phyloP scores from a whole-genome alignment of 2,797 vertebrate species.

The Coccyzus lansbergi region DNA sequence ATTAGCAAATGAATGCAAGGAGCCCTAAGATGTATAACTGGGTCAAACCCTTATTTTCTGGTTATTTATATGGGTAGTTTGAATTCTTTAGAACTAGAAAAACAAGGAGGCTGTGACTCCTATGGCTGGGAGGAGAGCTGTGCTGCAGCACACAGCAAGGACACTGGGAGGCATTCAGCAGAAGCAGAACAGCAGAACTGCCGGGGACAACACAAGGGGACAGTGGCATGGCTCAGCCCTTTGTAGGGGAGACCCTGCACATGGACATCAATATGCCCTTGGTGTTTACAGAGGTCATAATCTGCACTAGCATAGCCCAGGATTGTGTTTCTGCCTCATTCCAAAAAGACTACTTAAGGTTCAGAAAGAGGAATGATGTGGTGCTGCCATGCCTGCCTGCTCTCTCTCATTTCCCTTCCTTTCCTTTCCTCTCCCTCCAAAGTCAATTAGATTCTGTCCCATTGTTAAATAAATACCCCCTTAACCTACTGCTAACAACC shows the following conservation, averaged over 20 bases:
- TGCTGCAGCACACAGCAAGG: neutral
- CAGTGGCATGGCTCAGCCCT: neutral
- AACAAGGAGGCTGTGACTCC: neutral
- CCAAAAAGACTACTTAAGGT: neutral
- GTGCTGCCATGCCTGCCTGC: neutral
- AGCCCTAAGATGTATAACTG: neutral
- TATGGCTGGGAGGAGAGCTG: neutral
- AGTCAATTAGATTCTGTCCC: slow-evolving; percentile 20
- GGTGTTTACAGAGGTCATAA: neutral
- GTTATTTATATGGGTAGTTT: neutral
- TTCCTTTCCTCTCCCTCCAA: neutral
- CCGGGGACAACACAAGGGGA: accelerated
- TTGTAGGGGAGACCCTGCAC: neutral
- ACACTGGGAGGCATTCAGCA: neutral
- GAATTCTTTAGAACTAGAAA: neutral
- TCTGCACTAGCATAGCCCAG: accelerated
- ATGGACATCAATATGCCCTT: neutral
- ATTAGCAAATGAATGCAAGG: neutral
- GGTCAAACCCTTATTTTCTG: slow-evolving; percentile 33
- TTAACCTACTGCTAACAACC: slow-evolving; percentile 13
- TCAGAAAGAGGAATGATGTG: neutral
- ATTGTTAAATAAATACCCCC: slow-evolving; percentile 37
- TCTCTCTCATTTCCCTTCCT: neutral
- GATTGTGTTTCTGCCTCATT: neutral
- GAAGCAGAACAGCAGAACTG: neutral